These are phyloP conservation scores for Chaetogeoica ovagalla DNA, from an alignment of 2,888 invertebrate genomes.

Conservation along the genomic window DNA sequence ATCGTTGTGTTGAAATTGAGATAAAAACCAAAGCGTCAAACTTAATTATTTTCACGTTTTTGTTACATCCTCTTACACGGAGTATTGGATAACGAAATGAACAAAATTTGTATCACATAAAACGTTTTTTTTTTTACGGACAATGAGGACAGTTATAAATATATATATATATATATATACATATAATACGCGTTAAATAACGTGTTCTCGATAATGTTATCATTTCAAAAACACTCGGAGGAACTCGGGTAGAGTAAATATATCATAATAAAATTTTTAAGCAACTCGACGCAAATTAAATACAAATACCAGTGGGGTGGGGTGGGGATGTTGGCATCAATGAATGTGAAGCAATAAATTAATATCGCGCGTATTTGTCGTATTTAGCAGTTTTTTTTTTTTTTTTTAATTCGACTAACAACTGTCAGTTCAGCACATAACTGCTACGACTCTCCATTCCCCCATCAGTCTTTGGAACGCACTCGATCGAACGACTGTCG, in stretches of 20 bases:
- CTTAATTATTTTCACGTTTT: too few relatives aligned
- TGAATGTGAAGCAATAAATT: slow-evolving; percentile 44
- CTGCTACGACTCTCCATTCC: neutral
- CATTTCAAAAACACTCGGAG: too few relatives aligned
- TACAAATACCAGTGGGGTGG: neutral
- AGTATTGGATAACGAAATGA: too few relatives aligned
- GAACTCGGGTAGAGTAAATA: neutral
- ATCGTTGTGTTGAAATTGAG: too few relatives aligned
- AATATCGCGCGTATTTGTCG: slow-evolving; percentile 17
- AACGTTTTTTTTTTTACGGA: too few relatives aligned
- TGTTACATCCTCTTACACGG: too few relatives aligned
- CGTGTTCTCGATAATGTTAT: too few relatives aligned
- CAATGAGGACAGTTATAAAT: too few relatives aligned
- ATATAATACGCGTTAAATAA: too few relatives aligned
- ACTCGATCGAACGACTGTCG: slow-evolving; percentile 7
- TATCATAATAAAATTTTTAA: slow-evolving; percentile 8
- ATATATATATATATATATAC: too few relatives aligned
- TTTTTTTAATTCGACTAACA: neutral
- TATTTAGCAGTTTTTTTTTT: slow-evolving; percentile 22
- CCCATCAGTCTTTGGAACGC: slow-evolving; percentile 7
- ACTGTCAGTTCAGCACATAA: slow-evolving; percentile 39
- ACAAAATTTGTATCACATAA: too few relatives aligned
- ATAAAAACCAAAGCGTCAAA: too few relatives aligned
- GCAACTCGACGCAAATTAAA: slow-evolving; percentile 25
- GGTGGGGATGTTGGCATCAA: neutral